phyloP scores from a whole-genome alignment of 1,140 invertebrate species.

The Mylabris phalerata region DNA sequence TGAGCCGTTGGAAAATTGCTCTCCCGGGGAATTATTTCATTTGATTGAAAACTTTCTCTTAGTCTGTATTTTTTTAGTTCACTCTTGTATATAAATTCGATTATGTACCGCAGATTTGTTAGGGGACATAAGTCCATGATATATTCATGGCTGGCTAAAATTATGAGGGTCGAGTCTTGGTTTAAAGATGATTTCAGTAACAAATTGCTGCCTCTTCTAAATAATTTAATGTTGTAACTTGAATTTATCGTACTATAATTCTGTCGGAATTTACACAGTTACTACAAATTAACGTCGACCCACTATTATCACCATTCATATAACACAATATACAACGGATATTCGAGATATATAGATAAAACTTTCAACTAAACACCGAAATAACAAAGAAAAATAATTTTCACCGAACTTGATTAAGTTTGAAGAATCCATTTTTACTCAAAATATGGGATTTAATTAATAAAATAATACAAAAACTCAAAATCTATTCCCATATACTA shows the following conservation, averaged over 20 bases:
- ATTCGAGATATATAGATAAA: no score
- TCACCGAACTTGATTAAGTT: no score
- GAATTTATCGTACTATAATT: constrained; percentile 24
- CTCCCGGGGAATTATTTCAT: constrained; percentile 42
- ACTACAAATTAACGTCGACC: constrained; percentile 10
- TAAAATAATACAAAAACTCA: no score
- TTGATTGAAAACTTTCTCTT: constrained; percentile 42
- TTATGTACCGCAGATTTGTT: constrained; percentile 38
- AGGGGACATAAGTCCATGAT: constrained; percentile 26
- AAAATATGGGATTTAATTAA: no score
- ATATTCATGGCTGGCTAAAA: constrained; percentile 30
- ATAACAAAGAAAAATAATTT: no score
- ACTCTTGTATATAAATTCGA: constrained; percentile 52
- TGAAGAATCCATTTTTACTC: no score
- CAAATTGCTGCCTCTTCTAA: constrained; percentile 30
- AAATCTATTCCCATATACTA: no score
- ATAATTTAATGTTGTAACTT: constrained; percentile 32
- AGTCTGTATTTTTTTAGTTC: constrained; percentile 36
- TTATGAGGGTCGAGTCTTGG: constrained; percentile 32
- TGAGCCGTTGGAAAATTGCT: constrained; percentile 38
- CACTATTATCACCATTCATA: constrained; percentile 4
- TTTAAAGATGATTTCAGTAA: constrained; percentile 34
- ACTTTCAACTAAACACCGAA: no score
- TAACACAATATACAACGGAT: no score
- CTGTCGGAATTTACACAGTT: constrained; percentile 10